Conservation (phyloP, 2,888 invertebrate species). For the Ormyrus pomaceus region DNA sequence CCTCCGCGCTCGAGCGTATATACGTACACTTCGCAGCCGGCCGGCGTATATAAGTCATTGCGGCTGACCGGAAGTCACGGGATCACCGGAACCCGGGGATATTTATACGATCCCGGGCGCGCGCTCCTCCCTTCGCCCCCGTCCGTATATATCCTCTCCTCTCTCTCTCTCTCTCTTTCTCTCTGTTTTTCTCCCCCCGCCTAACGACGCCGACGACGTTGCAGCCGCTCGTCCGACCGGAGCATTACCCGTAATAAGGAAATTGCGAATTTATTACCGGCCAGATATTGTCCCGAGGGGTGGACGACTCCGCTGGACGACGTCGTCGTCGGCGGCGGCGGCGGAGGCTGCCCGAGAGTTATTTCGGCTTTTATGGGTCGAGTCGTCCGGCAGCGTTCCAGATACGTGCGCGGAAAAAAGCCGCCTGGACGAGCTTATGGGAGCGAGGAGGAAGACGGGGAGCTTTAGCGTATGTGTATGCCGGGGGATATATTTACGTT, state of each 20-base stretch:
- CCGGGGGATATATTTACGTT: not conserved
- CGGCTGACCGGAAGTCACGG: slow-evolving; percentile 76
- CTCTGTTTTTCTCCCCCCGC: slow-evolving; percentile 23
- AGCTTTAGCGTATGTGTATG: not conserved
- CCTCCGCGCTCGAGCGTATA: not conserved
- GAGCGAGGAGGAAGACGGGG: slow-evolving; percentile 10
- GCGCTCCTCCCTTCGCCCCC: slow-evolving; percentile 36
- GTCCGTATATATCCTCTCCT: slow-evolving; percentile 16
- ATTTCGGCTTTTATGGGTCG: slow-evolving; percentile 74
- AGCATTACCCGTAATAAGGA: slow-evolving; percentile 76
- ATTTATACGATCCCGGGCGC: slow-evolving; percentile 73
- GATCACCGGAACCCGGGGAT: slow-evolving; percentile 75
- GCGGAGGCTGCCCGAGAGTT: slow-evolving; percentile 66
- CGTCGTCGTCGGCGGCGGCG: slow-evolving; percentile 41
- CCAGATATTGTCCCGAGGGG: slow-evolving; percentile 59
- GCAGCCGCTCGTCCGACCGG: slow-evolving; percentile 69
- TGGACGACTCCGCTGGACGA: slow-evolving; percentile 13
- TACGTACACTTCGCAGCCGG: not conserved
- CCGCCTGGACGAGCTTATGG: not conserved
- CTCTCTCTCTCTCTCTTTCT: slow-evolving; percentile 24
- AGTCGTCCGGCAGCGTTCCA: slow-evolving; percentile 71
- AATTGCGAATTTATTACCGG: slow-evolving; percentile 76
- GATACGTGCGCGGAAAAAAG: slow-evolving; percentile 57
- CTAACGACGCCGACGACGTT: slow-evolving; percentile 29
- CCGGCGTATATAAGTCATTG: slow-evolving; percentile 73